Conservation (phyloP, 2,888 invertebrate species). For the Torymus auratus region DNA sequence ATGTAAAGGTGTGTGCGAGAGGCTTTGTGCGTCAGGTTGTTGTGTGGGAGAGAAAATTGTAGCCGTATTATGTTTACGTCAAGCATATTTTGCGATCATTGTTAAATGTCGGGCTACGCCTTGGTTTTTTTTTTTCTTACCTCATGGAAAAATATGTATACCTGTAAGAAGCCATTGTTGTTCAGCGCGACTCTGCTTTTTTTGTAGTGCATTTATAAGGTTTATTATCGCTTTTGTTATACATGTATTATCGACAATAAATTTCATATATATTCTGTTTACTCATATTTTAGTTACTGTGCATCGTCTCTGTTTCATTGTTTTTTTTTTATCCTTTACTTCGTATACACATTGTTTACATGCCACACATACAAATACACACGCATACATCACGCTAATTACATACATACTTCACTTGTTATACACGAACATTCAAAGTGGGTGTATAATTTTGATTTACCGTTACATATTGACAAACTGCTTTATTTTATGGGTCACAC, state of each 20-base stretch:
- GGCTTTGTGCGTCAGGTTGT: not conserved
- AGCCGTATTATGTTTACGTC: not conserved
- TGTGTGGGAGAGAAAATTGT: not conserved
- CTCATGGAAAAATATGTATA: constrained; percentile 10
- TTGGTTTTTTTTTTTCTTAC: not conserved
- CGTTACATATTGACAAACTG: not conserved
- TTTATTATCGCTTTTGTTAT: constrained; percentile 25
- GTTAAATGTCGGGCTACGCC: not conserved
- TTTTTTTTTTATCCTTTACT: constrained; percentile 10
- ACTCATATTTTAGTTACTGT: constrained; percentile 41
- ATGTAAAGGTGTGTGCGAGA: not conserved
- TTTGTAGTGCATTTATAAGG: constrained; percentile 29
- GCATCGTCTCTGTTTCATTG: constrained; percentile 35
- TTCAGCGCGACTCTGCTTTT: constrained; percentile 1
- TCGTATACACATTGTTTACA: not conserved
- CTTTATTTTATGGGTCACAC: constrained; percentile 32
- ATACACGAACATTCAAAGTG: not conserved
- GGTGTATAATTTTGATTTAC: not conserved
- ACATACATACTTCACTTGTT: too few species aligned
- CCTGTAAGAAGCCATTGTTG: constrained; percentile 13
- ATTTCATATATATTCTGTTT: constrained; percentile 43
- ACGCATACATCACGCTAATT: too few species aligned
- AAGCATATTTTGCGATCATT: not conserved
- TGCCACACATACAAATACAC: not conserved
- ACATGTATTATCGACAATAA: constrained; percentile 48